Evolutionary conservation across 2,888 invertebrate genomes (phyloP), one percentile per base, ranked within the genome.

Genomic region (Mesorhabditis sp.): DNA sequence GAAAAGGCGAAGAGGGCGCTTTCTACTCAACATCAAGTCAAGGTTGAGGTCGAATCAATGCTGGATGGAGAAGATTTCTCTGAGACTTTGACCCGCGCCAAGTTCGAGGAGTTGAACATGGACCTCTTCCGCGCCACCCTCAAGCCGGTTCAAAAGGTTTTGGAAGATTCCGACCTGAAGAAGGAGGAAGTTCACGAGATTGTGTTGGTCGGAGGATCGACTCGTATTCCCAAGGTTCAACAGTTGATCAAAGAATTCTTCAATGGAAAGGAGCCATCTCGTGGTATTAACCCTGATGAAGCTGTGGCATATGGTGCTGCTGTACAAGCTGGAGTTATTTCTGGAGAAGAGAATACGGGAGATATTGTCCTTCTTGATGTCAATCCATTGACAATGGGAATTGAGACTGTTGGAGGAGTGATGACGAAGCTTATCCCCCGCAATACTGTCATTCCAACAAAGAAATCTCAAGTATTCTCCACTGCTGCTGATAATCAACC

Each of bases 161-260:
- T 99, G 85, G 95, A 96, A 87, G 98, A 99, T 88, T 94, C 95
- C n/a, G 96, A 96, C 87, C 92, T 98, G 92, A 93, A 93, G 89
- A 96, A 95, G 87, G 93, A 93, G 84, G 96, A 98, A 84, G 93
- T 99, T 61, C 93, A 97, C 87, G 98, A 99, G 88, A 96, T 99
- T 84, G 97, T 99, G 4, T 89, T 99, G 67, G 98, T 98, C 67
- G 98, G 98, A 85, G 98, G 98, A 76, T 96, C 96, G 6, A 98
- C 98, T 13, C 92, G 98, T 89, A 99, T 99, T 83, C 98, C 98
- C 70, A 98, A 97, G 88, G 92, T 98, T 44, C 97, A 89, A 76
- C 87, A 88, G 78, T 85, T 89, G 50, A 76, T 85, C 75, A 86
- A 85, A 72, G 88, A 89, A 67, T 95, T 92, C 90, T 98, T 98